A percentile compares a stretch with the other conserved stretches of the same genome.
Conservation (phyloP, 2,797 vertebrate species). For the Mycteria americana region DNA sequence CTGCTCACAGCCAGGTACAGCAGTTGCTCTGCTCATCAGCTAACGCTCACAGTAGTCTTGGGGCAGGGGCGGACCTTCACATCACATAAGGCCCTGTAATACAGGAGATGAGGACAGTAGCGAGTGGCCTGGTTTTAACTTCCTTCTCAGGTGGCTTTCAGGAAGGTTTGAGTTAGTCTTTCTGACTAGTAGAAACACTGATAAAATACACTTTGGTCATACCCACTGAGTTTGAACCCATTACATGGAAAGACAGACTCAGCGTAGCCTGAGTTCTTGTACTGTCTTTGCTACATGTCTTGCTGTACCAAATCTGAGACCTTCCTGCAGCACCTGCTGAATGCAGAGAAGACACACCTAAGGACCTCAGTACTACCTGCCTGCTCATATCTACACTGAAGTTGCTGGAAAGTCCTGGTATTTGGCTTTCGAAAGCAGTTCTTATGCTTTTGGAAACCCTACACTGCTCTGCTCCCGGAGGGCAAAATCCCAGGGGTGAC, state of each 20-base stretch:
- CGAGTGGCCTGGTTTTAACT: background rate
- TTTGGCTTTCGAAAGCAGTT: background rate
- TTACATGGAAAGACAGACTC: background rate
- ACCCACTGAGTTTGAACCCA: background rate
- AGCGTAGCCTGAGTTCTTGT: background rate
- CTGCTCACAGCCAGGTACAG: background rate
- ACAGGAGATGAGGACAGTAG: background rate
- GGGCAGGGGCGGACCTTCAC: background rate
- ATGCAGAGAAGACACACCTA: background rate
- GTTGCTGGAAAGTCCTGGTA: too few relatives aligned
- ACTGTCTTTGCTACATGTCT: background rate
- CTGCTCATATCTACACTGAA: background rate
- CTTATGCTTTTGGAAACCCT: background rate
- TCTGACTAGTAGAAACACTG: background rate
- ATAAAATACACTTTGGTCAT: background rate
- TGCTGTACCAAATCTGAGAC: background rate
- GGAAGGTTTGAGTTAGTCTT: background rate
- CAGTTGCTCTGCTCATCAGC: background rate
- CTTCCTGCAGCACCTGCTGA: background rate
- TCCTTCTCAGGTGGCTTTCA: background rate
- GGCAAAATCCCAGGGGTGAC: background rate
- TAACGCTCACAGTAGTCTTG: fast-evolving
- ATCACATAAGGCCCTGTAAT: background rate
- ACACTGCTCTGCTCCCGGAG: background rate
- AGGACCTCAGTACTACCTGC: background rate